Evolutionary conservation across 2,888 invertebrate species (phyloP).

Genomic region (Lysandra bellargus): DNA sequence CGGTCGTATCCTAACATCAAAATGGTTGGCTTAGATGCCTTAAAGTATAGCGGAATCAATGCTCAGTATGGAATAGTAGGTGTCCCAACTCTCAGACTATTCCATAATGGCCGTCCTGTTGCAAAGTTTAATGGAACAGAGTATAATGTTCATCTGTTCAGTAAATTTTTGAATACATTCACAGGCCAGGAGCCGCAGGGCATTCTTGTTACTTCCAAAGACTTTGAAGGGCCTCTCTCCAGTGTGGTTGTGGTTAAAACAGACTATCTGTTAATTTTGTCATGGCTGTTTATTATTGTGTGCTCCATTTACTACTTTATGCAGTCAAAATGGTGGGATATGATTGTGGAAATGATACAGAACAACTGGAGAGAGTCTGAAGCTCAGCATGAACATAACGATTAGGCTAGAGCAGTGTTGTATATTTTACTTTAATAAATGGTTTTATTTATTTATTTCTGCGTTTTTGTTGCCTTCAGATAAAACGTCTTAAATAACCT

Average conservation of each 20-base stretch:
- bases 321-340: constrained; percentile 87
- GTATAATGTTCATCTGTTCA: constrained; percentile 88
- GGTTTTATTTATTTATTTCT: constrained; percentile 35
- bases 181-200: constrained; percentile 85
- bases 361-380: constrained; percentile 94
- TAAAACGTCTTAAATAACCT: too few relatives aligned
- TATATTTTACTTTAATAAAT: constrained; percentile 36
- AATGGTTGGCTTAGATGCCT: constrained; percentile 94
- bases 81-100: constrained; percentile 92
- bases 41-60: constrained; percentile 90
- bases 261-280: constrained; percentile 89
- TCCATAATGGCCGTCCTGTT: constrained; percentile 92
- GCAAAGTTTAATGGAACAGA: constrained; percentile 92
- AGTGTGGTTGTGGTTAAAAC: constrained; percentile 87
- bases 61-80: constrained; percentile 95
- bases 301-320: constrained; percentile 88
- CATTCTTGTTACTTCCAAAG: constrained; percentile 86
- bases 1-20: constrained; percentile 92
- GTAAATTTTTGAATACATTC: constrained; percentile 87
- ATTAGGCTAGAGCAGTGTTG: constrained; percentile 58
- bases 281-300: constrained; percentile 91
- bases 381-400: constrained; percentile 88
- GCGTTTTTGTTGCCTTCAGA: not conserved
- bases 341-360: constrained; percentile 90
- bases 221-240: constrained; percentile 90